Percentiles rank a stretch among this genome's conserved stretches.
Evolutionary conservation across 1,140 invertebrate species (phyloP).

Genomic region (Solen grandis): DNA sequence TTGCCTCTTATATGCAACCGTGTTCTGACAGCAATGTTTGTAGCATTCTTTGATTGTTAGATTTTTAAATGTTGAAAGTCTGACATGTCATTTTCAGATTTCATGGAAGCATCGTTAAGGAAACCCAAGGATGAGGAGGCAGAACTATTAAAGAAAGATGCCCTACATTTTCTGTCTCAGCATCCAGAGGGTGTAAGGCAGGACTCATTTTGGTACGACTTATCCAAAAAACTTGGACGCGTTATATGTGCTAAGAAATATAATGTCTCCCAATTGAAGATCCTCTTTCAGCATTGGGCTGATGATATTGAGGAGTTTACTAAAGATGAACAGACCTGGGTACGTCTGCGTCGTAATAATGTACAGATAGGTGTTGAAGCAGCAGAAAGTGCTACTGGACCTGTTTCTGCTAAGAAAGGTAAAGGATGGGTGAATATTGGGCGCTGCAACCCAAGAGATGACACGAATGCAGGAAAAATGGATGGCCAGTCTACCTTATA

Average conservation of each 20-base stretch:
- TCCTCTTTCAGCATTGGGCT: background rate
- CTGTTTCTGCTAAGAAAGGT: background rate
- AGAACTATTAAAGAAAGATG: slow-evolving; percentile 23
- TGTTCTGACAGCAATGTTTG: too few species aligned
- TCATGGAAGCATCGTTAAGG: too few species aligned
- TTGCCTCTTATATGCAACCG: too few species aligned
- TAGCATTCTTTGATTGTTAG: too few species aligned
- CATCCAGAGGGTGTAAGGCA: background rate
- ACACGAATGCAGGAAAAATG: too few species aligned
- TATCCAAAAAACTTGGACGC: slow-evolving; percentile 8
- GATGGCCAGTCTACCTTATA: too few species aligned
- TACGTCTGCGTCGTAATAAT: background rate
- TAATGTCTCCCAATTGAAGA: slow-evolving; percentile 8
- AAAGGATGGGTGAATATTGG: background rate
- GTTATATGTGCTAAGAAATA: background rate
- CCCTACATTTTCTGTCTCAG: background rate
- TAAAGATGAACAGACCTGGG: background rate
- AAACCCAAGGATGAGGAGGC: too few species aligned
- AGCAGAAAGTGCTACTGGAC: background rate
- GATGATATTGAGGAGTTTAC: slow-evolving; percentile 13
- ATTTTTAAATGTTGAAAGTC: too few species aligned
- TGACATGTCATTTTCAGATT: too few species aligned
- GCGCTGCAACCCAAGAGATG: background rate
- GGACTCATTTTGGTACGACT: background rate
- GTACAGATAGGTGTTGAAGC: background rate